Evolutionary conservation across 2,888 invertebrate species (phyloP), one percentile per base, ranked within the genome.

Genomic region (Rhyacophila evoluta): DNA sequence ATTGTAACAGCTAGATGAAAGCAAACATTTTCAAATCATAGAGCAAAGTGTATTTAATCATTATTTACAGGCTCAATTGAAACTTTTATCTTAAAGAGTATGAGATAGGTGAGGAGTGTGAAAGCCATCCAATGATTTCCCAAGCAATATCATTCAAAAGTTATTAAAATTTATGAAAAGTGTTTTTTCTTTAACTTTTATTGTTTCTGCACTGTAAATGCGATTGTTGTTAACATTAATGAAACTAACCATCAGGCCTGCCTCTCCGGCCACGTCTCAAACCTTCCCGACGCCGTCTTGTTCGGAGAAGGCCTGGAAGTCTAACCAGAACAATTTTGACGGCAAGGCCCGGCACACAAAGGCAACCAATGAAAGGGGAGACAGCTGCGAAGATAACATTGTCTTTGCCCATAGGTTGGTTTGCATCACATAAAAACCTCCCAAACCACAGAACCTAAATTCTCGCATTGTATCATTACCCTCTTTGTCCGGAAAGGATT

Each of bases 261-360:
- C 83, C 79, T 89, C 89, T 82, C 89, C 89, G 85, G 85, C 88
- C 84, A 87, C 88, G 81, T 87, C 87, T 82, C 87, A 88, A 84
- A 87, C 86, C 80, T 84, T 86, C 75, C 78, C 78, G 10, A 85
- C 84, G 78, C 82, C 81, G 1, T 75, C 76, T 29, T 75, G 75
- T 69, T 81, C 78, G 11, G 81, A 81, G 70, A 82, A 77, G 76
- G 68, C 72, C 2, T 79, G 77, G 74, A 38, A 77, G 36, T 67
- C 67, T 10, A 37, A 29, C 38, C 29, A 38, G 74, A 25, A 25
- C n/a, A 29, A 19, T 38, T 41, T 27, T n/a, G 77, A 36, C 67
- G n/a, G 27, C 29, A 39, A 28, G 25, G 36, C 41, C 12, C 8
- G 11, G 15, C 37, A 39, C 28, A n/a, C 70, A n/a, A 38, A 75